Evolutionary conservation across 2,797 vertebrate genomes (phyloP), one percentile per base, ranked within the genome.

Genomic region (Sebastes alutus): DNA sequence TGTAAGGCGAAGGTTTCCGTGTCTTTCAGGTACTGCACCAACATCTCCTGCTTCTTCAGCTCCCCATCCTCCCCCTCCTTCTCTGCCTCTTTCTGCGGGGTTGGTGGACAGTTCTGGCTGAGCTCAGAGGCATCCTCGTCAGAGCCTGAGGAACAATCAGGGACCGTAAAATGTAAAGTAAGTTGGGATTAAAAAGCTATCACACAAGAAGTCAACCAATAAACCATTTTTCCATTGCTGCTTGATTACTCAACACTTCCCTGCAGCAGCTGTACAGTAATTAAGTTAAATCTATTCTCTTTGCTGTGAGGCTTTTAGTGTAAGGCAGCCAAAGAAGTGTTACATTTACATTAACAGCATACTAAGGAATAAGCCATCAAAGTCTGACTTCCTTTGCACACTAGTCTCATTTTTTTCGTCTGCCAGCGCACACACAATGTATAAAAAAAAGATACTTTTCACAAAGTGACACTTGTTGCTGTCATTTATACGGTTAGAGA

Each of bases 1-100:
- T 98, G 97, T 82, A 96, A 77, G 16, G 97, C 96, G 30, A 99
- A 99, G 83, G 89, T 95, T 77, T 97, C 97, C 0, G 98, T 98
- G 23, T 99, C 98, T 77, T 89, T 96, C 80, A 99, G 92, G 84
- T 99, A 99, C 77, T 99, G 98, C 71, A 99, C 97, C 90, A 99
- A 73, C 97, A 98, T 97, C 92, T 98, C 96, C 92, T 99, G 99
- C 89, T 99, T 99, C 86, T 95, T 90, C 74, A 99, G 89, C 65
- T 98, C 96, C 6, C 86, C 88, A 12, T 95, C 93, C 13, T 89
- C 90, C 2, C 69, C 92, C 79, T 94, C 93, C n/a, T 38, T 76
- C 7, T 82, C 88, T 1, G 29, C 80, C 69, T 92, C 92, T 66
- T 95, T 95, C 81, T 92, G 90, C 3, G 93, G 93, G 10, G 88